Base-by-base conservation (phyloP, 2,888 invertebrate genomes). In the Lasioglossum vierecki region DNA sequence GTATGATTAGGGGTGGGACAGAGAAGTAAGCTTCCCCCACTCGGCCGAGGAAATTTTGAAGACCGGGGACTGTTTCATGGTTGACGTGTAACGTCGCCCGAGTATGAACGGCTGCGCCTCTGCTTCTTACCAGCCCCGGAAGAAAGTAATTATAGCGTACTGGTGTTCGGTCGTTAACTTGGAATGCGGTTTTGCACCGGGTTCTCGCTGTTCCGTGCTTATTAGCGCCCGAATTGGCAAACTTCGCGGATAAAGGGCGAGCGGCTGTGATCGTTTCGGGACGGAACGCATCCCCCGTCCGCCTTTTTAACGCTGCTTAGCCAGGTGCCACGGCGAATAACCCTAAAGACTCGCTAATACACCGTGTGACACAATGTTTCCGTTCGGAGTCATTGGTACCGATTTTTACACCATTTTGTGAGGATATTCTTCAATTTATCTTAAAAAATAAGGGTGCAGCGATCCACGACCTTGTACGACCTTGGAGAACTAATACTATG, bases 71-170 rank as follows among this genome's bases (percentile, higher is more conserved):
- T 41, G 60, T 75, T 75, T 60, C 57, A 76, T 63, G 76, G 39
- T 41, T 76, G 39, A 76, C 63, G 76, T 46, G 41, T 63, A 46
- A 76, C 44, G 39, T 22, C 53, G 15, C 22, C 18, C 13, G 35
- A 53, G 22, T 39, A 39, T 53, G 60, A 60, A 26, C 60, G 26
- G 60, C 26, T 53, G 30, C 30, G 39, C n/a, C 30, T 53, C 35
- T 11, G 73, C n/a, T 49, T 39, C 8, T 68, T 74, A 41, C 39
- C 49, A 22, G 39, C 39, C 53, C 8, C 35, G 57, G 57, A 74
- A 57, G 74, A 63, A 63, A n/a, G 44, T 70, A 41, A 70, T 70
- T 70, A 41, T 41, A 41, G 70, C 41, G 41, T 70, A n/a, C 35
- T 13, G 35, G n/a, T n/a, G 41, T 35, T n/a, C 70, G 41, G 41